Conservation (phyloP, 2,113 vertebrate species). For the Cisticola juncidis region DNA sequence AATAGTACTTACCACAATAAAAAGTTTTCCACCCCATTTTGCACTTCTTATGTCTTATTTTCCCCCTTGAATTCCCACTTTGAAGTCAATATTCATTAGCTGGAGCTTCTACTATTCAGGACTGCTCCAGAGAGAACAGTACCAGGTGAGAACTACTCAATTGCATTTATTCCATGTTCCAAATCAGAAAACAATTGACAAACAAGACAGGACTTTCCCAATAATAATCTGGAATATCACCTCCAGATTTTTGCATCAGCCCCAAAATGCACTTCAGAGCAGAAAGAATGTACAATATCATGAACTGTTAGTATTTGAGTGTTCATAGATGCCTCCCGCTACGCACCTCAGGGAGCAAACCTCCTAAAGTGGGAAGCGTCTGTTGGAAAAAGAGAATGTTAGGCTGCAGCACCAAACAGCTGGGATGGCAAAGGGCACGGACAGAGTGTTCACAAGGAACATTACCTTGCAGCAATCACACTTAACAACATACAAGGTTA, state of each 20-base stretch:
- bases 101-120: not conserved
- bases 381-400: conserved; percentile 76
- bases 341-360: conserved; percentile 76
- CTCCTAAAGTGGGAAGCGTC: conserved; percentile 75
- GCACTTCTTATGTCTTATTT: not conserved
- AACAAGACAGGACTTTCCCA: not conserved
- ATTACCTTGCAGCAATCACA: not conserved
- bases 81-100: not conserved
- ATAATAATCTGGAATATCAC: not conserved
- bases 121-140: not conserved
- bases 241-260: not conserved
- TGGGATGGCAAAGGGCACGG: not conserved
- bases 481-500: fast-evolving
- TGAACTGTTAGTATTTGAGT: not conserved
- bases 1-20: not conserved
- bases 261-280: conserved; percentile 31
- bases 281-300: not conserved
- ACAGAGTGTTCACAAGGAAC: not conserved
- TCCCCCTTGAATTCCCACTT: not conserved
- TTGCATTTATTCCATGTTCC: not conserved
- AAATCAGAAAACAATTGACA: not conserved
- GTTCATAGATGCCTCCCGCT: conserved; percentile 8
- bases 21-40: not conserved
- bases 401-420: conserved; percentile 41
- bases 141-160: not conserved